Evolutionary conservation across 2,888 invertebrate species (phyloP).

Genomic region (Ceriagrion tenellum): DNA sequence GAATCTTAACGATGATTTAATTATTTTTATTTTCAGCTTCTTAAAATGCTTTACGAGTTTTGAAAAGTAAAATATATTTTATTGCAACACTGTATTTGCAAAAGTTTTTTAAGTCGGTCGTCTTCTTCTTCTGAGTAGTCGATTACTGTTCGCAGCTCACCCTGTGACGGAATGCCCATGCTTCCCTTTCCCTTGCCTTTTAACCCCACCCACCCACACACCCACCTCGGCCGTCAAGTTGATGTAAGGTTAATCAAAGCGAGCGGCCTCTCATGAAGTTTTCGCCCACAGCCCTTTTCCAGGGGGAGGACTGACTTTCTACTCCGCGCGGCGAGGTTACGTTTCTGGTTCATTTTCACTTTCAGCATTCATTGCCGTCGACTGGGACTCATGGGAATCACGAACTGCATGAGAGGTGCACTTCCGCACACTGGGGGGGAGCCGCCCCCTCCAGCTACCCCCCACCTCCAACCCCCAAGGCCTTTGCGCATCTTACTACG

Average conservation of each 20-base stretch:
- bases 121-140: too few relatives aligned
- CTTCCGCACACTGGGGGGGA: neutral
- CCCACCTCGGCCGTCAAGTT: neutral
- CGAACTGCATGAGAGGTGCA: neutral
- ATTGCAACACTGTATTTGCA: too few relatives aligned
- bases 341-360: constrained; percentile 36
- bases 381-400: neutral
- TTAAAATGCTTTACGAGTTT: too few relatives aligned
- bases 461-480: neutral
- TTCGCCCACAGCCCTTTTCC: neutral
- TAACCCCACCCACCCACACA: neutral
- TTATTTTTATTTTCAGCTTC: too few relatives aligned
- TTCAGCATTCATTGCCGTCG: constrained; percentile 11
- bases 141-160: too few relatives aligned
- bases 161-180: neutral
- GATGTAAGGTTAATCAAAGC: constrained; percentile 23
- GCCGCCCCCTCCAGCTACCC: neutral
- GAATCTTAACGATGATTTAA: too few relatives aligned
- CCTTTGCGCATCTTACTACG: neutral
- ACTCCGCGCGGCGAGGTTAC: constrained; percentile 18
- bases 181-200: neutral
- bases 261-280: neutral
- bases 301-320: neutral
- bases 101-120: too few relatives aligned
- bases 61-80: too few relatives aligned